Conservation (phyloP, 2,888 invertebrate species). For the Dryobotodes eremita region DNA sequence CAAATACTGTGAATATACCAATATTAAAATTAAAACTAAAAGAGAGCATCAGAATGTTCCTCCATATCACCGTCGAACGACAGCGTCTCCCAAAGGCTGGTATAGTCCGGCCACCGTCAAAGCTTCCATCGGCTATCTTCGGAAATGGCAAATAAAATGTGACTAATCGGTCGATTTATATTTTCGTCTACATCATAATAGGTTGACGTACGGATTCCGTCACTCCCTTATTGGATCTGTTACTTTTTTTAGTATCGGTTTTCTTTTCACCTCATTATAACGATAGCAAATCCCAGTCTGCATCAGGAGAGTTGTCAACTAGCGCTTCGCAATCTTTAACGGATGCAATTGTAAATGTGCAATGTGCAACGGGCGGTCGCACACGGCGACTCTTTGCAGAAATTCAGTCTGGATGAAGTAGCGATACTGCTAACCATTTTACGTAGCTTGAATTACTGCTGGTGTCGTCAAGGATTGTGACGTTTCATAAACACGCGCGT, state of each 20-base stretch:
- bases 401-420: background rate
- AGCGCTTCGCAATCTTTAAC: background rate
- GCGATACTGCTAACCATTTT: background rate
- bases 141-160: no score
- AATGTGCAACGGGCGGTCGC: background rate
- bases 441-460: background rate
- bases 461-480: background rate
- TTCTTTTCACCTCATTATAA: background rate
- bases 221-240: background rate
- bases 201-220: no score
- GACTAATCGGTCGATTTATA: no score
- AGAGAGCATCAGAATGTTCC: background rate
- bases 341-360: no score
- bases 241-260: background rate
- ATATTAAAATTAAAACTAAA: background rate
- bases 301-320: background rate
- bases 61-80: background rate
- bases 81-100: background rate
- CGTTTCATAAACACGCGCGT: background rate
- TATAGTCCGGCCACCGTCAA: background rate
- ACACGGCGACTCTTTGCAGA: background rate
- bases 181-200: no score
- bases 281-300: background rate
- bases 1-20: background rate
- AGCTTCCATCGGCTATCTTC: no score